Conservation (phyloP, 2,113 vertebrate genomes). For the Cepphus grylle region DNA sequence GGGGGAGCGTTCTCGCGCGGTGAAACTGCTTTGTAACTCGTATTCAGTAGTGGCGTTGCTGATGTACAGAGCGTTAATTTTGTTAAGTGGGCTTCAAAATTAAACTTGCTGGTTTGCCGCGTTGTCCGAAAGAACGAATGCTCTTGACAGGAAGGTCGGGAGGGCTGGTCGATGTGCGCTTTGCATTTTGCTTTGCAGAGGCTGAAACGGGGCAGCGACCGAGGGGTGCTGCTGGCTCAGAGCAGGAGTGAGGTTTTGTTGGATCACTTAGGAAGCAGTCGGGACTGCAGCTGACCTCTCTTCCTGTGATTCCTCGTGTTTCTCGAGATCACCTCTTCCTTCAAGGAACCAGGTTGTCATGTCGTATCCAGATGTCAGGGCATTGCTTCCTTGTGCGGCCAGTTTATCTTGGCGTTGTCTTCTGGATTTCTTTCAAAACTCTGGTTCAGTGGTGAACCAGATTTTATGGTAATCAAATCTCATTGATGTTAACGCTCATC, state of each 20-base stretch:
- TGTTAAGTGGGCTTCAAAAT: not conserved
- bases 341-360: not conserved
- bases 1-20: not conserved
- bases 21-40: not conserved
- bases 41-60: accelerated
- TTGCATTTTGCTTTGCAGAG: not conserved
- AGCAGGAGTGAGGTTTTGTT: not conserved
- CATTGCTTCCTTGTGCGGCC: not conserved
- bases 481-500: not conserved
- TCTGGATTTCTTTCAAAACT: not conserved
- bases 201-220: accelerated
- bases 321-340: not conserved
- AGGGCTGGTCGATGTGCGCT: not conserved
- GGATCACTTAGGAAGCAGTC: accelerated
- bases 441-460: not conserved
- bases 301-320: accelerated
- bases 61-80: not conserved
- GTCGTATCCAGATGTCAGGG: not conserved
- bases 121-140: accelerated
- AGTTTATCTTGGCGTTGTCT: not conserved
- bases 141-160: not conserved
- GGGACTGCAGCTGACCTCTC: not conserved
- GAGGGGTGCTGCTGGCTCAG: not conserved
- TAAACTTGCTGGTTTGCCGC: not conserved
- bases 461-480: not conserved